Base-by-base conservation (phyloP, 2,888 invertebrate species). In the Drosophila demipolita region DNA sequence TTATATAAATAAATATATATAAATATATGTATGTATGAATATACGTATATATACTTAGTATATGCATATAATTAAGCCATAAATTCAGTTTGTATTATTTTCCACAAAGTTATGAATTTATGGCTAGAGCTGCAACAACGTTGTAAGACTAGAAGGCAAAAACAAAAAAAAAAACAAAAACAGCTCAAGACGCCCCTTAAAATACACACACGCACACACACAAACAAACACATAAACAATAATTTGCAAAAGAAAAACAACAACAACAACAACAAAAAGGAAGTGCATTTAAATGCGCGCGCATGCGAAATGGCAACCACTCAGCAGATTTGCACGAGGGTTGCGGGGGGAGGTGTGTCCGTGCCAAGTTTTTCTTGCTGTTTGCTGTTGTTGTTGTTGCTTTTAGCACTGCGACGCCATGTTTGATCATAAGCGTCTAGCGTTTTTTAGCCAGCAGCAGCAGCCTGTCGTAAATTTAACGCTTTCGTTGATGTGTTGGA, bases 31-130 rank as follows among this genome's bases (percentile, higher is more conserved):
- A 5, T 45, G 12, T 45, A 15, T 4, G 23, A 4, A 23, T 45
- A 9, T 8, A 45, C 9, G n/a, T 40, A 23, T 2, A 15, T 63
- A 54, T 36, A 29, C 38, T 52, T 36, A 36, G 36, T 76, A 58
- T 80, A 77, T 81, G 67, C 78, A 87, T 91, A 83, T 90, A 91
- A 91, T 91, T 91, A 91, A 91, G 90, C 80, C 85, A 91, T 91
- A 91, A 91, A 91, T 91, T 91, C 78, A 74, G 86, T 80, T 85
- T 89, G 87, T 88, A 86, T 81, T 90, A 89, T 91, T 90, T 90
- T 90, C 73, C 84, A 87, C 90, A 91, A 91, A 83, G 91, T 91
- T 91, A 89, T 89, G 83, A 87, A 87, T 90, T 90, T 90, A 89
- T 90, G 75, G 87, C 74, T 68, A 72, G 50, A 35, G 61, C 72